phyloP scores from a whole-genome alignment of 2,888 invertebrate genomes.

The Cylindroiulus punctatus region DNA sequence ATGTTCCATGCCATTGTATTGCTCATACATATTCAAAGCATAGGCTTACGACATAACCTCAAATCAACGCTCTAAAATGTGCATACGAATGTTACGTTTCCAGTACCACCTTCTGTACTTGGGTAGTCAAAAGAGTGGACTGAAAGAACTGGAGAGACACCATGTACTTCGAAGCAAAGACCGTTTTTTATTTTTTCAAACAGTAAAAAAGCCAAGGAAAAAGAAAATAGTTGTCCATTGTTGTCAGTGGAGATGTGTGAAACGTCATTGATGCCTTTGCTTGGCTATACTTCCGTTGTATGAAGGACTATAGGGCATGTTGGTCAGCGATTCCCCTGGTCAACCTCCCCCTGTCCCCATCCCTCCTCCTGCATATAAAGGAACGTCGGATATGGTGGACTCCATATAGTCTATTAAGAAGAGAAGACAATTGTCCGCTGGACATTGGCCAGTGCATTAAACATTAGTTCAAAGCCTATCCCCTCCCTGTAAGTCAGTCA shows the following conservation, averaged over 20 bases:
- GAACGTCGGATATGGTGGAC: conserved; percentile 29
- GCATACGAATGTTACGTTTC: too few species aligned
- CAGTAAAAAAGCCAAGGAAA: conserved; percentile 15
- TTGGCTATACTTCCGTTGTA: neutral
- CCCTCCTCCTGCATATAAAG: conserved; percentile 9
- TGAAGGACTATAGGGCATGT: conserved; percentile 8
- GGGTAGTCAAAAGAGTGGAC: too few species aligned
- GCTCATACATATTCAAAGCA: too few species aligned
- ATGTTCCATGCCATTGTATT: too few species aligned
- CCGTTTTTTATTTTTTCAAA: neutral
- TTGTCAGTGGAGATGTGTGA: conserved; percentile 21
- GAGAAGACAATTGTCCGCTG: conserved; percentile 34
- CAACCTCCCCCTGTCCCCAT: neutral
- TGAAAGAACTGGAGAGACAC: neutral
- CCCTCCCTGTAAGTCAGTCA: conserved; percentile 46
- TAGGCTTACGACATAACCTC: too few species aligned
- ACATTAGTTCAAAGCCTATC: conserved; percentile 46
- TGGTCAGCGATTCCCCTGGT: conserved; percentile 8
- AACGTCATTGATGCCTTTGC: conserved; percentile 12
- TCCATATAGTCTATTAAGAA: conserved; percentile 29
- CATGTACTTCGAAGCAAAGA: neutral
- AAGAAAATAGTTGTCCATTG: conserved; percentile 27
- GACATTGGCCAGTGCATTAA: conserved; percentile 44
- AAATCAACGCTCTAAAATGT: too few species aligned
- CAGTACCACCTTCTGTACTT: too few species aligned